Base-by-base conservation (phyloP, 2,888 invertebrate genomes). In the Erebia aethiops region DNA sequence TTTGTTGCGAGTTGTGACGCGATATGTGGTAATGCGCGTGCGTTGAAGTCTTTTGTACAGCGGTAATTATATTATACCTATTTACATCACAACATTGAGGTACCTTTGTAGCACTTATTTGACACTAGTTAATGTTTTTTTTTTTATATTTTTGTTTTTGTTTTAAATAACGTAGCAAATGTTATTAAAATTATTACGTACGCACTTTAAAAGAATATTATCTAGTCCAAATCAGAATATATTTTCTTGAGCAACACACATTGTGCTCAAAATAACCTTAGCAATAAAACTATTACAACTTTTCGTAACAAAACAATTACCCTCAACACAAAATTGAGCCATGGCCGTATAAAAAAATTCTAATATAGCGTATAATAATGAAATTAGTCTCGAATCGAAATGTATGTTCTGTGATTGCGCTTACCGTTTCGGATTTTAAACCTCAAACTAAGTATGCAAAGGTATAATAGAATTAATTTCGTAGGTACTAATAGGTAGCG, bases 1-100 rank as follows among this genome's bases (percentile, higher is more conserved):
- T 16, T 52, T 13, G 52, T 41, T 54, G 54, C 14, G 14, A 51
- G 41, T 60, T 65, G 41, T 62, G 18, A 69, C 49, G 67, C 46
- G 49, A 51, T n/a, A 9, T 14, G 26, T 64, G 46, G 49, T 58
- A 58, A 70, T 14, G 58, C 14, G 70, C 62, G 72, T 49, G 64
- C 75, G 75, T 75, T 75, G 75, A 75, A 72, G 71, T 75, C 74
- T 75, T 75, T 75, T 74, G 54, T 72, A 64, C 11, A 65, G 46
- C 54, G 49, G 13, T 69, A 66, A 66, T 66, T 66, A 58, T 49
- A 57, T 57, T 49, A 57, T 57, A 14, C 14, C 35, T 46, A 46
- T 46, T 67, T 58, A 49, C 26, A 62, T 62, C 49, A 65, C 16
- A 54, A 35, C 35, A 35, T 5, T 35, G 64, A 52, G 52, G 41